Evolutionary conservation across 2,888 invertebrate genomes (phyloP).

Genomic region (Cheilosia urbana): DNA sequence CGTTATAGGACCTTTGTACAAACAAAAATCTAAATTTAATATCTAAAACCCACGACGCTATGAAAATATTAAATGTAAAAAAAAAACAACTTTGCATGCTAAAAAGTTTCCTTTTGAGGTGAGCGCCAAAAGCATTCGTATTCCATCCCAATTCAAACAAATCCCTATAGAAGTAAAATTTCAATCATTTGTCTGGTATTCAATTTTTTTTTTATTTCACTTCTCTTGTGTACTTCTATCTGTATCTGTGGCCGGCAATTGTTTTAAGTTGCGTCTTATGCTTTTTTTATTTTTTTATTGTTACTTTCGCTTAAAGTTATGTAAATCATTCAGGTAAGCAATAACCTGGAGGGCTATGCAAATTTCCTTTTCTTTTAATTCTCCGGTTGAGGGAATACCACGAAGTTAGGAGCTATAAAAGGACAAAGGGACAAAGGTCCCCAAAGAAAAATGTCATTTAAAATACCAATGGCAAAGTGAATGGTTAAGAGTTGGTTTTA

Average conservation of each 20-base stretch:
- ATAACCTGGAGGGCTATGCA: constrained; percentile 52
- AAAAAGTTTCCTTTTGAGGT: neutral
- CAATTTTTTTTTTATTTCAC: neutral
- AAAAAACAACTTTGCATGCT: neutral
- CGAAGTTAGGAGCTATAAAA: constrained; percentile 8
- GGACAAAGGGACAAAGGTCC: constrained; percentile 27
- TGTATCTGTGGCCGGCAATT: constrained; percentile 26
- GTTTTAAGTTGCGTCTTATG: constrained; percentile 27
- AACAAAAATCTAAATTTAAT: neutral
- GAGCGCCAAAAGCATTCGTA: neutral
- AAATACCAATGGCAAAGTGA: constrained; percentile 1
- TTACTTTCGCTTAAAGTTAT: constrained; percentile 45
- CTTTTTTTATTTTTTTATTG: constrained; percentile 36
- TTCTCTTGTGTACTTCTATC: constrained; percentile 17
- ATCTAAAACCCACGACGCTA: neutral
- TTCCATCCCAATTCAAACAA: constrained; percentile 4
- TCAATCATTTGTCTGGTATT: neutral
- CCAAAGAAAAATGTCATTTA: neutral
- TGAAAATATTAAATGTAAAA: neutral
- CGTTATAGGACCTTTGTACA: too few relatives aligned
- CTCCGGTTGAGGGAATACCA: constrained; percentile 44
- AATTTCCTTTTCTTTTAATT: constrained; percentile 59
- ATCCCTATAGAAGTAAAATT: neutral
- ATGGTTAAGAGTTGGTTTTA: constrained; percentile 39
- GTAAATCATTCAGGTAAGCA: constrained; percentile 61